Evolutionary conservation across 2,113 vertebrate species (phyloP).

Genomic region (Cyphomyrus discorhynchus): DNA sequence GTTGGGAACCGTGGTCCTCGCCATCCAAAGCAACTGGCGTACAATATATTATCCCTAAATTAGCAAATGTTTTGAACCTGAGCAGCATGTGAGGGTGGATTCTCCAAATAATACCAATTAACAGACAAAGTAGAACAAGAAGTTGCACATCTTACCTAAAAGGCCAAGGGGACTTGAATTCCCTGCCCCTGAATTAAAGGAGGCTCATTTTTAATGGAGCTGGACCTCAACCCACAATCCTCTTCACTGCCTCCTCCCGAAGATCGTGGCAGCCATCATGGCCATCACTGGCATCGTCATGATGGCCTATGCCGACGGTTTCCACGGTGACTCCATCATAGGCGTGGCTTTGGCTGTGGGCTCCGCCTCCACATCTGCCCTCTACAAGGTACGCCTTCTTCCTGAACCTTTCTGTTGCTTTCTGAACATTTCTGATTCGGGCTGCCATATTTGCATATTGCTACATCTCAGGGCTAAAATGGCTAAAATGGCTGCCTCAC

Average conservation of each 20-base stretch:
- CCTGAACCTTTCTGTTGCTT: not conserved
- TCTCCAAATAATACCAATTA: not conserved
- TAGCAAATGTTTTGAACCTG: not conserved
- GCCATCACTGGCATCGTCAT: conserved; percentile 97
- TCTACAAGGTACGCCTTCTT: conserved; percentile 77
- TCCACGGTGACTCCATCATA: conserved; percentile 91
- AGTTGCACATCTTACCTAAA: not conserved
- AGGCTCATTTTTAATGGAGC: not conserved
- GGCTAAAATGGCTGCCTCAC: not conserved
- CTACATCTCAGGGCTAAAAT: not conserved
- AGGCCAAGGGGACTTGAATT: not conserved
- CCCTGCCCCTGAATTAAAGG: not conserved
- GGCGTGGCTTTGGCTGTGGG: conserved; percentile 93
- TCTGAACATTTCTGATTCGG: not conserved
- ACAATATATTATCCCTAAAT: not conserved
- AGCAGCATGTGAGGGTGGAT: not conserved
- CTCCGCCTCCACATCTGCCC: conserved; percentile 88
- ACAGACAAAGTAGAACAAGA: not conserved
- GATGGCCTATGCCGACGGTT: conserved; percentile 98
- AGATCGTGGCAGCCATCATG: conserved; percentile 99
- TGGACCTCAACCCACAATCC: not conserved
- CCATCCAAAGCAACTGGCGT: not conserved
- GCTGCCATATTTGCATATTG: not conserved
- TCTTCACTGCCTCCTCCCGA: conserved; percentile 33
- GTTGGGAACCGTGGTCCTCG: not conserved